Evolutionary conservation across 2,113 vertebrate genomes (phyloP).

Genomic region (Microcebus griseorufus): DNA sequence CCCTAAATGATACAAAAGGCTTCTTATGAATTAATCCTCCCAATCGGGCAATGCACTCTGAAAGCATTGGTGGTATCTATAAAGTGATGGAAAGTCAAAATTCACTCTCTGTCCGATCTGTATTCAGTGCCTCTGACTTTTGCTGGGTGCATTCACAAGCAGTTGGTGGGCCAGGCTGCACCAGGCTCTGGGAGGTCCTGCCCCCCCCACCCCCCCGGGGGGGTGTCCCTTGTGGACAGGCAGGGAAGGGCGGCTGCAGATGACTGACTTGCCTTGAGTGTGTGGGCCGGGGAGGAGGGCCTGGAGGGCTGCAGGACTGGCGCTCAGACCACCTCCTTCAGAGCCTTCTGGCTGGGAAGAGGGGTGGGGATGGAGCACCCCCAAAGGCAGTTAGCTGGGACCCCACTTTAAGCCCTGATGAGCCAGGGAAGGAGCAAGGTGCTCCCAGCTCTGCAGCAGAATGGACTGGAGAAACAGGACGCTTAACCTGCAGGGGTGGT

Average conservation of each 20-base stretch:
- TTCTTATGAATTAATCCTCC: not conserved
- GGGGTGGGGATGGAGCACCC: not conserved
- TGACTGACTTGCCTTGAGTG: not conserved
- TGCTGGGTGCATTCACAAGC: not conserved
- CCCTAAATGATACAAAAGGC: not conserved
- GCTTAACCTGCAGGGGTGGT: not conserved
- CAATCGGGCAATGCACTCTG: not conserved
- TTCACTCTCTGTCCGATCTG: not conserved
- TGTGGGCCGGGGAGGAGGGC: not conserved
- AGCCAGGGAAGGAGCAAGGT: not conserved
- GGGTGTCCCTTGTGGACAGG: too few relatives aligned
- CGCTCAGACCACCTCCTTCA: too few relatives aligned
- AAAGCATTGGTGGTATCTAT: not conserved
- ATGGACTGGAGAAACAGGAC: fast-evolving
- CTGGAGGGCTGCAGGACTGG: not conserved
- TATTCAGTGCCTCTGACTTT: not conserved
- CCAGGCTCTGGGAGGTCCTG: not conserved
- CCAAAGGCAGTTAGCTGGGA: not conserved
- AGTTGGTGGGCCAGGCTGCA: not conserved
- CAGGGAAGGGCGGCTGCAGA: not conserved
- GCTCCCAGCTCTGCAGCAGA: not conserved
- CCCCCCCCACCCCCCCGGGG: too few relatives aligned
- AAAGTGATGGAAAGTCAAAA: not conserved
- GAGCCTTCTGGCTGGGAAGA: not conserved
- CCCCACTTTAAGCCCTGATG: too few relatives aligned